Base-by-base conservation (phyloP, 1,140 invertebrate genomes). In the Thaumetopoea pityocampa region DNA sequence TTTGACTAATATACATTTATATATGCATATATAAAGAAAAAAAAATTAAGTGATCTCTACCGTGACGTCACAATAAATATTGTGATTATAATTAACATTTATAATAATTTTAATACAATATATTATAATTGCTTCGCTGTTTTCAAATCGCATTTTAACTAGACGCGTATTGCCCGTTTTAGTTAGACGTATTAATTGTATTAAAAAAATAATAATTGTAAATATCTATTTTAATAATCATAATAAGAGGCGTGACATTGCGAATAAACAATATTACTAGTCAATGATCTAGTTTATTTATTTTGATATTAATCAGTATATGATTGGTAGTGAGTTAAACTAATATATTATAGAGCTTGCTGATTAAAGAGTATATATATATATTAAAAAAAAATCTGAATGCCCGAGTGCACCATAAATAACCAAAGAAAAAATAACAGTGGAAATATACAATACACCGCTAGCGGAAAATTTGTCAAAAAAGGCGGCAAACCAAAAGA, bases 241-340 rank as follows among this genome's bases (percentile, higher is more conserved):
- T 63, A 65, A 63, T 44, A 56, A 52, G 54, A n/a, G n/a, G n/a
- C 64, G 62, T 67, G 61, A 69, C 47, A 61, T 64, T 61, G 44
- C 52, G 56, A 65, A 64, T 65, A 78, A 73, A 78, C 68, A 71
- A 62, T 74, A 58, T 72, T 71, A 80, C 79, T 83, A 83, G 79
- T 83, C 79, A 83, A 68, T 72, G 62, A 72, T 83, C 79, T 80
- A 83, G 79, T 83, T 74, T 79, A 78, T 79, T 76, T 70, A 76
- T 80, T 69, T 68, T 56, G 61, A 53, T 52, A 55, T 58, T 49
- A 49, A 44, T 60, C 40, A 45, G 34, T 23, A 59, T 64, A 38
- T 69, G 51, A 45, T 59, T 33, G 19, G 50, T 62, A 67, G 43
- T 61, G 54, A n/a, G 38, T 49, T 43, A 45, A 63, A 52, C 41